Evolutionary conservation across 1,140 invertebrate species (phyloP), one percentile per base, ranked within the genome.

Genomic region (Formica exsecta): DNA sequence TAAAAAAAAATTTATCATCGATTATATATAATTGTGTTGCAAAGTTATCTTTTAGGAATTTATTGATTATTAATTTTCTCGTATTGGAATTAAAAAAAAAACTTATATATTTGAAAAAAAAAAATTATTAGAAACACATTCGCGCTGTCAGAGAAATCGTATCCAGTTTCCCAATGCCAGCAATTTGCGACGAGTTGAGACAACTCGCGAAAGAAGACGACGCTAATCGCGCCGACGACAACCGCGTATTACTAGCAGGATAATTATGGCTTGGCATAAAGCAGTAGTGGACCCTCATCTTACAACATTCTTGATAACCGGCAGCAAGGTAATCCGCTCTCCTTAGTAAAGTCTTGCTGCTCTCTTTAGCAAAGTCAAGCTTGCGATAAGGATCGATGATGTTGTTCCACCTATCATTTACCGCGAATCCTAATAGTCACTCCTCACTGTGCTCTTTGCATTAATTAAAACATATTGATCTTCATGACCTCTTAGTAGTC

Each of bases 241-340:
- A 92, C 89, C 87, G 68, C 66, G 65, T 44, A 93, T 93, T 92
- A 92, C 83, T 48, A 84, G 64, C 65, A 65, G 71, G 68, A 86
- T 92, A 92, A 92, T 92, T 92, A 90, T 51, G 85, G 71, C 85
- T 91, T 85, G 89, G 88, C 89, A 87, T 88, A 88, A 80, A 41
- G 87, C 86, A 90, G 66, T 70, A 57, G 74, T 70, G 64, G 29
- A 59, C 86, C 74, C 57, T 91, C 79, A 84, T 84, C 80, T 66
- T 65, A 66, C 44, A 62, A 25, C 8, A 51, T 57, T 75, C 44
- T 89, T 79, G 70, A 25, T 44, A 81, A 86, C 36, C 38, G 68
- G 70, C 44, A 75, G 65, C 81, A 64, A 87, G 48, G 36, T 48
- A 51, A 22, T 22, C 48, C 25, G 70, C 29, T 19, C 48, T 51